Conservation (phyloP, 2,797 vertebrate species). For the Sarcoramphus papa region DNA sequence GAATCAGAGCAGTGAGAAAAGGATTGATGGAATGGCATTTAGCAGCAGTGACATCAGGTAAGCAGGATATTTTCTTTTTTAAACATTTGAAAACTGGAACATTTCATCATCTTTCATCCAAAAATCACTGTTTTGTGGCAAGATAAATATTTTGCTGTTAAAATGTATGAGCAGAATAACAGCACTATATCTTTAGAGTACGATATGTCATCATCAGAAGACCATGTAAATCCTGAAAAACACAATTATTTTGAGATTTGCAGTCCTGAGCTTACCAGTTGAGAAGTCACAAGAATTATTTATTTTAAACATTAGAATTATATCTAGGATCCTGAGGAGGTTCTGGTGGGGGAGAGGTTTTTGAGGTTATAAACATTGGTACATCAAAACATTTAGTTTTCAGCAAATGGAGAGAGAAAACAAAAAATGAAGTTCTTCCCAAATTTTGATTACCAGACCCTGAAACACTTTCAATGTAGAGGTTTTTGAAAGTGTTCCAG, state of each 20-base stretch:
- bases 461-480: not conserved
- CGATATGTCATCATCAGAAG: not conserved
- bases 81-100: not conserved
- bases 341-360: fast-evolving
- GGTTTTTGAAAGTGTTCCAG: not conserved
- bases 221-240: not conserved
- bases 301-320: not conserved
- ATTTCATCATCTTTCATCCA: not conserved
- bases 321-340: not conserved
- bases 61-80: not conserved
- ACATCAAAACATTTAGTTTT: not conserved
- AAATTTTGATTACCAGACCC: not conserved
- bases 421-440: not conserved
- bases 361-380: not conserved
- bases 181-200: not conserved
- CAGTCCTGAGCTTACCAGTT: not conserved
- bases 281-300: not conserved
- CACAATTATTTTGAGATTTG: not conserved
- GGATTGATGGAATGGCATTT: not conserved
- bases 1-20: not conserved
- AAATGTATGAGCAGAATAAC: not conserved
- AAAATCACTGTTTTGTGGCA: not conserved
- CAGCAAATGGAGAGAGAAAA: not conserved
- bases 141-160: not conserved
- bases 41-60: not conserved